Evolutionary conservation across 2,888 invertebrate species (phyloP), one percentile per base, ranked within the genome.

Genomic region (Dorcus parallelipipedus): DNA sequence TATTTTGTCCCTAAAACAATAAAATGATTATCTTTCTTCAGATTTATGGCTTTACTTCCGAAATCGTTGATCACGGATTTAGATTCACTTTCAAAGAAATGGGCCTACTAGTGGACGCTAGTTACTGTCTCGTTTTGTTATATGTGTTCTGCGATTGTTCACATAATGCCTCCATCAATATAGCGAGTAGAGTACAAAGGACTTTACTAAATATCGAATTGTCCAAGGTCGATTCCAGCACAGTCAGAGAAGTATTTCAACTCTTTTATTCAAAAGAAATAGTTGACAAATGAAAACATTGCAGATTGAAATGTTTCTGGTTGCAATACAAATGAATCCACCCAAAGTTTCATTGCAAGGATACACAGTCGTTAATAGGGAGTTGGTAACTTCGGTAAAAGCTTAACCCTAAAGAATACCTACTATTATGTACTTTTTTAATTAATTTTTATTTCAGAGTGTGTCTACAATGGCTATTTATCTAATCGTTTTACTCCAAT

Each of bases 281-380:
- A 41, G 38, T 43, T 47, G 48, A 56, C 20, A 10, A 49, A 54
- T 48, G 38, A 38, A 49, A 56, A 67, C 51, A 53, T 69, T 70
- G 14, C 72, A 86, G 86, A 84, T 88, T 64, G 86, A 87, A 72
- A 79, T 86, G 60, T 88, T 88, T 74, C 82, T 87, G 62, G 83
- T 83, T 65, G 88, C 87, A 0, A 87, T 87, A 51, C 83, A 86
- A 73, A 84, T 87, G 84, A 87, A 87, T 72, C 87, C 88, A 4
- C 87, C 88, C 0, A 84, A 85, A 14, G 87, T 88, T 1, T 86
- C 85, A 33, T 75, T 88, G 49, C 84, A 84, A 69, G 88, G 88
- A 23, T 88, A 87, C 66, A 84, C 84, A 1, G 76, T 85, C 63
- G 86, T 87, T 17, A 86, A 87, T 71, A 80, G 87, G 55, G 84